These are phyloP conservation scores for Emydura subglobosa DNA, from an alignment of 2,113 vertebrate genomes.

Conservation along the genomic window DNA sequence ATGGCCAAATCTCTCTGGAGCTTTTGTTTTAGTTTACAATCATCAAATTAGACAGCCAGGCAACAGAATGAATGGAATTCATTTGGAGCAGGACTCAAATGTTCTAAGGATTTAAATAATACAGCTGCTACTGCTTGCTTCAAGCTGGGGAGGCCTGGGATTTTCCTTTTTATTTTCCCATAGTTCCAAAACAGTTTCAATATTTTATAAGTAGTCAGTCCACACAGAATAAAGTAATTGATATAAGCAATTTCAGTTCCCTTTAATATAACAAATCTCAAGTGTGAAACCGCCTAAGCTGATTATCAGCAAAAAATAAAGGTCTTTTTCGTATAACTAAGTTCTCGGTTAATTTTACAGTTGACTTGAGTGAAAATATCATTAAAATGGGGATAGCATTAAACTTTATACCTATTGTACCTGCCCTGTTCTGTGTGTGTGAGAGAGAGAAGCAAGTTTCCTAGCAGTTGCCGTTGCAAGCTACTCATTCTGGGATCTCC, in stretches of 20 bases:
- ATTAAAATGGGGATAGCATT: conserved; percentile 1
- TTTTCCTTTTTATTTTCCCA: not conserved
- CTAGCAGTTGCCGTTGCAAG: fast-evolving
- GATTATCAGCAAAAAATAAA: conserved; percentile 78
- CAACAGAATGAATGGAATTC: not conserved
- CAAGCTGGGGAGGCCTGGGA: fast-evolving
- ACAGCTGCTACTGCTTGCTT: not conserved
- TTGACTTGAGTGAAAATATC: conserved; percentile 65
- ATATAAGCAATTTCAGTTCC: conserved; percentile 64
- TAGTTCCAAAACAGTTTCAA: not conserved
- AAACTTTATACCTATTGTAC: conserved; percentile 22
- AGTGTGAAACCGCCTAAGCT: conserved; percentile 73
- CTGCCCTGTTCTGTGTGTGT: not conserved
- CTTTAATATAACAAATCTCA: conserved; percentile 70
- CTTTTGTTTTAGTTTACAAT: not conserved
- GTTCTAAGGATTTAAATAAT: not conserved
- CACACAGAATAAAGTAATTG: conserved; percentile 66
- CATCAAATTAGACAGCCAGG: not conserved
- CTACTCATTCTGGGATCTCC: fast-evolving
- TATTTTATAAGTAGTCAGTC: conserved; percentile 12
- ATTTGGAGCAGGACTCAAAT: not conserved
- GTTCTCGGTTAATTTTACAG: conserved; percentile 77
- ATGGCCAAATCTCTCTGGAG: not conserved
- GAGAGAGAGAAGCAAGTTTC: not conserved
- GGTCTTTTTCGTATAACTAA: conserved; percentile 62